A percentile compares a stretch with the other conserved stretches of the same genome.
Evolutionary conservation across 2,113 vertebrate species (phyloP).

Genomic region (Fukomys damarensis): DNA sequence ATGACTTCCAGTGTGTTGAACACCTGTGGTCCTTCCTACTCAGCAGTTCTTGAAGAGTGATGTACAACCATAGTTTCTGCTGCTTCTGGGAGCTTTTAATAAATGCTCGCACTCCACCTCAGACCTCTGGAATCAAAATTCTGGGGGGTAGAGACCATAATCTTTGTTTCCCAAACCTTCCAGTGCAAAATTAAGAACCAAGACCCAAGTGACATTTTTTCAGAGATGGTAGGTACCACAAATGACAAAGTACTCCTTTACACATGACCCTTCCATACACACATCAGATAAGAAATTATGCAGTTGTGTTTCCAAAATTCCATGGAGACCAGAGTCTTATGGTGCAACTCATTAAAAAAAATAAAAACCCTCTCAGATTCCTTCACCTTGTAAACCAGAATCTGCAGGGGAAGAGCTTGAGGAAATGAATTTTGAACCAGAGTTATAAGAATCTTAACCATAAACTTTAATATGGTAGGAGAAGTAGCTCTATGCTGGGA

Average conservation of each 20-base stretch:
- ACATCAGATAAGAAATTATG: neutral
- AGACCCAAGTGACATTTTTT: neutral
- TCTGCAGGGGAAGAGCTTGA: neutral
- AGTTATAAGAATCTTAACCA: neutral
- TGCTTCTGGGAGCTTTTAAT: neutral
- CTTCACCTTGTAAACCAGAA: neutral
- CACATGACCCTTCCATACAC: neutral
- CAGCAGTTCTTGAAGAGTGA: neutral
- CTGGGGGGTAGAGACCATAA: neutral
- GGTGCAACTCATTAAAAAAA: neutral
- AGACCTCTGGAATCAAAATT: neutral
- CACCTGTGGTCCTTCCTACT: neutral
- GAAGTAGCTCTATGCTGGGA: no score
- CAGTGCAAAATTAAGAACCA: neutral
- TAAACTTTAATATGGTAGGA: neutral
- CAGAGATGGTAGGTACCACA: neutral
- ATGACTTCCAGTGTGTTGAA: no score
- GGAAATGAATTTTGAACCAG: neutral
- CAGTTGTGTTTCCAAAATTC: neutral
- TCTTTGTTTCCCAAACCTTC: neutral
- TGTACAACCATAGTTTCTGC: neutral
- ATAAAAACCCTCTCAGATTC: neutral
- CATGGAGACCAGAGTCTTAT: neutral
- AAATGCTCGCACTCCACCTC: neutral
- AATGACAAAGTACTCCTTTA: no score